Evolutionary conservation across 2,113 vertebrate genomes (phyloP).

Genomic region (Recurvirostra avosetta): DNA sequence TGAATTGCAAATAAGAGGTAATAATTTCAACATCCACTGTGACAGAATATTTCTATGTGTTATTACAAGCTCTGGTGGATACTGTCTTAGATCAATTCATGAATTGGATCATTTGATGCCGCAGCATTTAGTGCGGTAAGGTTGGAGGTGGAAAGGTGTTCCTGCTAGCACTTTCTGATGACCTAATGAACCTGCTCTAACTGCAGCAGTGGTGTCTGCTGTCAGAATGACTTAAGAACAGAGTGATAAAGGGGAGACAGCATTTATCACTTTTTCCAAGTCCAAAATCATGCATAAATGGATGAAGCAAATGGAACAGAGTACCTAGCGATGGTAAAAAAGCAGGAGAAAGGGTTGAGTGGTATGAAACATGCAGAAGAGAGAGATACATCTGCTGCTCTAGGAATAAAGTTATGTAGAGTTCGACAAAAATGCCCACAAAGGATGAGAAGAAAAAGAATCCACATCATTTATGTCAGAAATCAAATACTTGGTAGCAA

Average conservation of each 20-base stretch:
- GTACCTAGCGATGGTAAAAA: neutral
- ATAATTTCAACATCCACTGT: neutral
- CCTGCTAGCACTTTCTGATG: neutral
- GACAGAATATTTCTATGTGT: neutral
- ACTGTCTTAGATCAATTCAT: neutral
- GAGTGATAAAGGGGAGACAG: neutral
- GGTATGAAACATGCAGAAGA: neutral
- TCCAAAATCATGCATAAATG: slow-evolving; percentile 32
- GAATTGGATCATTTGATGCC: neutral
- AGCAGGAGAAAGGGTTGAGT: neutral
- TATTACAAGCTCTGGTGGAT: neutral
- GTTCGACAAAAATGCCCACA: accelerated
- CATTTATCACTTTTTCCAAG: neutral
- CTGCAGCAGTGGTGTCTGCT: neutral
- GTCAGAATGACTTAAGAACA: neutral
- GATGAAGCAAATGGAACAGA: slow-evolving; percentile 1
- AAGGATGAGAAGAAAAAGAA: neutral
- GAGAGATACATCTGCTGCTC: neutral
- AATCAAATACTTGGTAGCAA: neutral
- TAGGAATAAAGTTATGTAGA: neutral
- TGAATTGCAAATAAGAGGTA: slow-evolving; percentile 11
- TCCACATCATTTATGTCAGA: neutral
- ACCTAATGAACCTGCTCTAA: neutral
- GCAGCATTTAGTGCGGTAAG: neutral
- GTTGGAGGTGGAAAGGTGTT: neutral